A percentile compares a stretch with the other conserved stretches of the same genome.
These are phyloP conservation scores for Pyrgus malvae DNA, from an alignment of 2,888 invertebrate genomes.

Conservation along the genomic window DNA sequence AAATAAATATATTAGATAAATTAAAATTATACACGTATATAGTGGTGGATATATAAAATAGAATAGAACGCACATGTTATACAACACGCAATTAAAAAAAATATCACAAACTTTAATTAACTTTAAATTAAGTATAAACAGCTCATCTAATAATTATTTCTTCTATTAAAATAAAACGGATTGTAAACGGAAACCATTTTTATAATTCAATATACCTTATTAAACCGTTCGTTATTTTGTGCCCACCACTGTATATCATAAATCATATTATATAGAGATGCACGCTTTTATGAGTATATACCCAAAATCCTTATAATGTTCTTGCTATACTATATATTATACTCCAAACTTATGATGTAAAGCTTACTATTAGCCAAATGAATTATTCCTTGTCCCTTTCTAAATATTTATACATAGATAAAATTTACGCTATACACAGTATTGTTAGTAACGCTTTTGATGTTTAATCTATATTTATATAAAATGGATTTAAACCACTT, in stretches of 20 bases:
- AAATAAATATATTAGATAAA: background rate
- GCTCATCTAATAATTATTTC: too few relatives aligned
- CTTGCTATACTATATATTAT: background rate
- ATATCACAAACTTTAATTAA: too few relatives aligned
- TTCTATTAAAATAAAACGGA: too few relatives aligned
- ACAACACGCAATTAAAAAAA: too few relatives aligned
- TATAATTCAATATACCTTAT: too few relatives aligned
- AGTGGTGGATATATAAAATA: too few relatives aligned
- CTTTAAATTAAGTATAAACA: too few relatives aligned
- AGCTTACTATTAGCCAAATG: background rate
- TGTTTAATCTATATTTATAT: background rate
- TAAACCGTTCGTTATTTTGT: too few relatives aligned
- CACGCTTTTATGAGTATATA: constrained; percentile 2
- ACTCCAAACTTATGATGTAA: background rate
- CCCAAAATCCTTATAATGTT: background rate
- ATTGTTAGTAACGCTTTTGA: constrained; percentile 4
- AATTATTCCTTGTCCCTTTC: constrained; percentile 7
- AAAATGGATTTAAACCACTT: background rate
- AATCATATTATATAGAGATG: background rate
- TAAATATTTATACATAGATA: background rate
- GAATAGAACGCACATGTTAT: too few relatives aligned
- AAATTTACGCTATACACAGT: constrained; percentile 8
- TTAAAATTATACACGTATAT: background rate
- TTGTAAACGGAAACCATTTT: too few relatives aligned
- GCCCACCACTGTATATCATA: too few relatives aligned